A percentile compares a stretch with the other conserved stretches of the same genome.
These are phyloP conservation scores for Oryzias curvinotus DNA, from an alignment of 2,113 vertebrate genomes.

Conservation along the genomic window DNA sequence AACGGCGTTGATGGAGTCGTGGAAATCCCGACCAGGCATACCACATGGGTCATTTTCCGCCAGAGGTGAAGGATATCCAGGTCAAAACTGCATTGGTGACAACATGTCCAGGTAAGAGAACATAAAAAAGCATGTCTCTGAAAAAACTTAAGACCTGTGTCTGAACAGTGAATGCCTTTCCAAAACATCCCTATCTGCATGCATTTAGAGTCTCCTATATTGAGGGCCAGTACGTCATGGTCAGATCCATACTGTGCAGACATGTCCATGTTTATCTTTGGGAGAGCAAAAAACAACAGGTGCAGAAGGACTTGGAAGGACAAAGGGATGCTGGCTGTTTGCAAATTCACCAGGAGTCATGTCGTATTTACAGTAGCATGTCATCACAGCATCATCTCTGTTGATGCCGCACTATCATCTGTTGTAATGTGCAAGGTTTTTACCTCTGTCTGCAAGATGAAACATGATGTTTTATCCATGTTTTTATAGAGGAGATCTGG, in stretches of 20 bases:
- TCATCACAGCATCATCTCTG: slow-evolving; percentile 43
- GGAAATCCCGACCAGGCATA: slow-evolving; percentile 93
- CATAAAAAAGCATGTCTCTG: not conserved
- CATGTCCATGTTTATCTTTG: slow-evolving; percentile 37
- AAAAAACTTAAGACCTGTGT: not conserved
- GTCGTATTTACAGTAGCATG: slow-evolving; percentile 59
- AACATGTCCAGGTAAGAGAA: slow-evolving; percentile 80
- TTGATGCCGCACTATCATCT: slow-evolving; percentile 30
- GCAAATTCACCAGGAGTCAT: slow-evolving; percentile 37
- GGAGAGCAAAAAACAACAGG: slow-evolving; percentile 57
- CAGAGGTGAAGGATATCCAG: slow-evolving; percentile 90
- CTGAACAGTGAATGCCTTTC: not conserved
- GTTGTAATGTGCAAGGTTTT: slow-evolving; percentile 65
- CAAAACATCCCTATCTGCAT: not conserved
- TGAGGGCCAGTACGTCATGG: slow-evolving; percentile 21
- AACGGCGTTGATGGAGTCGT: slow-evolving; percentile 91
- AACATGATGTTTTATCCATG: no score
- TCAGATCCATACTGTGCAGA: slow-evolving; percentile 32
- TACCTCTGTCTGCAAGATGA: slow-evolving; percentile 20
- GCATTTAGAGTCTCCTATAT: slow-evolving; percentile 19
- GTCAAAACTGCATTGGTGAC: slow-evolving; percentile 93
- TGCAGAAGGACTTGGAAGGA: slow-evolving; percentile 60
- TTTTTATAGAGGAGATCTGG: slow-evolving; percentile 14
- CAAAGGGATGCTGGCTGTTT: slow-evolving; percentile 51
- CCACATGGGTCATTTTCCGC: slow-evolving; percentile 79